These are phyloP conservation scores for Mesoligia furuncula DNA, from an alignment of 2,888 invertebrate genomes.

Conservation along the genomic window DNA sequence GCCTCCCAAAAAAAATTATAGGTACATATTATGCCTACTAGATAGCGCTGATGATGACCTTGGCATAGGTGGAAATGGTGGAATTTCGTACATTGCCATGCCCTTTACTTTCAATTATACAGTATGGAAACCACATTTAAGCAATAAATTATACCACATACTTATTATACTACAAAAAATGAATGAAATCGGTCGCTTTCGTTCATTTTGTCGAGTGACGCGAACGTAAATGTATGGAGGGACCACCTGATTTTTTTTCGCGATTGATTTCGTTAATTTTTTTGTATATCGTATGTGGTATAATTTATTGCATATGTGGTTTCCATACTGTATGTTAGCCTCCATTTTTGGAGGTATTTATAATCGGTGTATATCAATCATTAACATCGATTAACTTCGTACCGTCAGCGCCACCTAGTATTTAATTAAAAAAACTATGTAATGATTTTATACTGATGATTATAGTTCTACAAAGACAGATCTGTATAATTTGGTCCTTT, in stretches of 20 bases:
- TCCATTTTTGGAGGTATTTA: neutral
- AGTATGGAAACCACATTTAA: too few relatives aligned
- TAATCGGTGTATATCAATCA: neutral
- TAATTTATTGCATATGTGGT: too few relatives aligned
- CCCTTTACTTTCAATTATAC: neutral
- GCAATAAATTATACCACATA: too few relatives aligned
- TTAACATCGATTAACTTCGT: neutral
- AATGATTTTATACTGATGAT: constrained; percentile 8
- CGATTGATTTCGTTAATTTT: too few relatives aligned
- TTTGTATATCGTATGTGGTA: too few relatives aligned
- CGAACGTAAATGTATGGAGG: too few relatives aligned
- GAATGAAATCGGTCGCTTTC: too few relatives aligned
- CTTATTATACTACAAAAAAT: too few relatives aligned
- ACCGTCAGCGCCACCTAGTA: constrained; percentile 25
- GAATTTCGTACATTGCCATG: neutral
- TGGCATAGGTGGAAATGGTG: neutral
- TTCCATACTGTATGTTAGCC: neutral
- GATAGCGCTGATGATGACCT: constrained; percentile 1
- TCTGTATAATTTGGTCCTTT: constrained; percentile 54
- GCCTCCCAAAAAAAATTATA: neutral
- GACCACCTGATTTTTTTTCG: too few relatives aligned
- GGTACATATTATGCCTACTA: neutral
- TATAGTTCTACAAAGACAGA: constrained; percentile 10
- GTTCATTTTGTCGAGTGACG: too few relatives aligned
- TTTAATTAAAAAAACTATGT: neutral